Evolutionary conservation across 2,113 vertebrate genomes (phyloP), one percentile per base, ranked within the genome.

Genomic region (Notothenia coriiceps): DNA sequence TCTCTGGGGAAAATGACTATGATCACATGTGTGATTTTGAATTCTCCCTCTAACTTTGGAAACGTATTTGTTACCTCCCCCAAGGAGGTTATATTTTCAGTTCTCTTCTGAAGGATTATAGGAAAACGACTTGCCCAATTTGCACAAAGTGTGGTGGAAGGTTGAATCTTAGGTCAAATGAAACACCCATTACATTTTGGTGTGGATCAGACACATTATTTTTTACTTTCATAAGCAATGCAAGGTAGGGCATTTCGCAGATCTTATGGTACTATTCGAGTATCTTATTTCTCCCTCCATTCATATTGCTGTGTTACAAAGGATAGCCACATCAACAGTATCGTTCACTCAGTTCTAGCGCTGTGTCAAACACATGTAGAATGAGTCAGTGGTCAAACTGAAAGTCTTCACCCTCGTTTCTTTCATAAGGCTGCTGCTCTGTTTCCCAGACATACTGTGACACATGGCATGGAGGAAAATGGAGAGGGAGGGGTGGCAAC

Each of bases 401-500:
- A 74, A 40, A 82, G 69, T 54, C 60, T 64, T 80, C 44, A 40
- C 18, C 25, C 44, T 70, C 10, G 15, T 50, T 52, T 61, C 70
- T 59, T 40, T 61, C 7, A 17, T 57, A 6, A 10, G 40, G 54
- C 54, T 33, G 76, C 52, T 12, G 68, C 73, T 77, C 56, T 57
- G 35, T 74, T 29, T 84, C 62, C 66, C 76, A 86, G 84, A 88
- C 74, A 65, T 60, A 12, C 35, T 47, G 86, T 86, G 83, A 89
- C 88, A 93, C 87, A 86, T 84, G 86, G 60, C 11, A n/a, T 15
- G 25, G 55, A 60, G 82, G 74, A 80, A 89, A 86, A 73, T 55
- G 49, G 29, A n/a, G 63, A 82, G 25, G 82, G 79, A 51, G 70
- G 70, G 64, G 68, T 2, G 14, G 12, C n/a, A 40, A 76, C 47